Base-by-base conservation (phyloP, 2,888 invertebrate species). In the Villa cingulata region DNA sequence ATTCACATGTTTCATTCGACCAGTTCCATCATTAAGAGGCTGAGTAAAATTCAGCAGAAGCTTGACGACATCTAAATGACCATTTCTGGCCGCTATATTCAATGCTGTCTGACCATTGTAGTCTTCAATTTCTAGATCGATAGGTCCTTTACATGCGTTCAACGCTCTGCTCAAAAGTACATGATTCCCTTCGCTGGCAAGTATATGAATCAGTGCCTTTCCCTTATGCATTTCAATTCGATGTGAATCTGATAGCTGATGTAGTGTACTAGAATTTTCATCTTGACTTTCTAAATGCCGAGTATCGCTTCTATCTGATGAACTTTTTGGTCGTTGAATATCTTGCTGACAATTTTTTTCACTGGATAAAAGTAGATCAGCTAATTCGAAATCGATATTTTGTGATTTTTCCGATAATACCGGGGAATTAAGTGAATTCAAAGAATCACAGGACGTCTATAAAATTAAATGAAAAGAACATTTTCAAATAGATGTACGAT, bases 101-200 rank as follows among this genome's bases (percentile, higher is more conserved):
- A 95, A 70, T 0, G 90, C 83, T 3, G 89, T 87, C 64, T 91
- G 87, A 6, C 90, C 90, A 49, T 84, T 80, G 19, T 80, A 74
- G 63, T 90, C 87, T 37, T 74, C 73, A 1, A 77, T 74, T 55
- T 80, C 83, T 18, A 80, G 56, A 56, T 70, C 70, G 17, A 70
- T 68, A 16, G 68, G 68, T 27, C 65, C 65, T 55, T 70, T 70
- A 50, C 76, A 76, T 43, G 76, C 80, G 62, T 83, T 77, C 20
- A 83, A 61, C 2, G 82, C 72, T 23, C 77, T 70, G 50, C 76
- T 74, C 16, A 86, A 68, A 1, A 83, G 66, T 41, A 78, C 77
- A 34, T 81, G 78, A 55, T 86, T 83, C 1, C 86, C 87, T 59
- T 79, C 81, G 48, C 83, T 78, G 9, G 86, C 82, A 29, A 88